A percentile compares a stretch with the other conserved stretches of the same genome.
These are phyloP conservation scores for Sebastes dallii DNA, from an alignment of 2,797 vertebrate species.

Conservation along the genomic window DNA sequence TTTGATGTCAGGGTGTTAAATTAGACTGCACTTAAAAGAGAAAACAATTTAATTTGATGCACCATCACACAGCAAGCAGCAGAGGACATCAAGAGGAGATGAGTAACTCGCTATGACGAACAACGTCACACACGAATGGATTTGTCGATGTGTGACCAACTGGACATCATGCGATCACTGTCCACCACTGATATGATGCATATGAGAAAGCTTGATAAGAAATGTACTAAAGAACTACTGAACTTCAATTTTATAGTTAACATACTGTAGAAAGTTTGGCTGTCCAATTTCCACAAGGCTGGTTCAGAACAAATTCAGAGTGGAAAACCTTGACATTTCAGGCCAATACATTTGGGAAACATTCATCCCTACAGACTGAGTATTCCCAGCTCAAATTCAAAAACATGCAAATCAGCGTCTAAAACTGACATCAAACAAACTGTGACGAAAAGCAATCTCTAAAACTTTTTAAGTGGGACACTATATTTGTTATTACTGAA, in stretches of 20 bases:
- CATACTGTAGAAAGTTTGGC: too few relatives aligned
- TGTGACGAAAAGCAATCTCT: not conserved
- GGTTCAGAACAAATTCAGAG: too few relatives aligned
- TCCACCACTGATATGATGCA: not conserved
- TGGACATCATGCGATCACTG: not conserved
- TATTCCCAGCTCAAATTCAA: too few relatives aligned
- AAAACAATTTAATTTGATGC: not conserved
- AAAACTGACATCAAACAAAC: not conserved
- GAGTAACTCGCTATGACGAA: not conserved
- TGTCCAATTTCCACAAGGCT: too few relatives aligned
- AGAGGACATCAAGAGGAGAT: not conserved
- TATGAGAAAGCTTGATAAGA: not conserved
- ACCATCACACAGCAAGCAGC: not conserved
- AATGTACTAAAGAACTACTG: not conserved
- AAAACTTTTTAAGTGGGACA: not conserved
- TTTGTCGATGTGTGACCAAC: not conserved
- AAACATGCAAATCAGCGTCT: too few relatives aligned
- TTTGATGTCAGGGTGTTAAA: slow-evolving; percentile 1
- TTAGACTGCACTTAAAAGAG: not conserved
- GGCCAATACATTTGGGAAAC: too few relatives aligned
- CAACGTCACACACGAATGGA: not conserved
- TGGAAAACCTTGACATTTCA: too few relatives aligned
- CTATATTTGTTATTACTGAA: not conserved
- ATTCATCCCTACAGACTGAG: too few relatives aligned
- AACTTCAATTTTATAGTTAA: not conserved